Conservation (phyloP, 2,797 vertebrate genomes). For the Acipenser oxyrinchus region DNA sequence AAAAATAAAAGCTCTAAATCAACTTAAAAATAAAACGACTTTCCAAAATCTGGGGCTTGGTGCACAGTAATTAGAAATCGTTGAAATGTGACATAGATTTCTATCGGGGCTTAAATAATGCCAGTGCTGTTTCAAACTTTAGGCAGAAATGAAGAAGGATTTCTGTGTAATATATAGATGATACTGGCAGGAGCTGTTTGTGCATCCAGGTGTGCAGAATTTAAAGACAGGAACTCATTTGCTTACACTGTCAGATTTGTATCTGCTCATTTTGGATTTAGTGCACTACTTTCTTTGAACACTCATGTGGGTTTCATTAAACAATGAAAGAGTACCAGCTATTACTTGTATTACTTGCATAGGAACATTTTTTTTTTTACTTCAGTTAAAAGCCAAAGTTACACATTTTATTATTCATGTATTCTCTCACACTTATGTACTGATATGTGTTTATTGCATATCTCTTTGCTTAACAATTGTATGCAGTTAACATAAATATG, state of each 20-base stretch:
- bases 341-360: too few species aligned
- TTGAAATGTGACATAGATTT: conserved; percentile 7
- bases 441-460: too few species aligned
- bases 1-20: conserved; percentile 16
- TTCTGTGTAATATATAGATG: conserved; percentile 3
- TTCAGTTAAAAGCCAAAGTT: too few species aligned
- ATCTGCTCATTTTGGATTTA: background rate
- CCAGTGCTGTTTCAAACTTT: background rate
- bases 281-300: background rate
- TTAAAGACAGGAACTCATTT: background rate
- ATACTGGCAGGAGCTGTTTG: background rate
- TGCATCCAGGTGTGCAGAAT: conserved; percentile 1
- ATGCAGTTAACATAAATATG: too few species aligned
- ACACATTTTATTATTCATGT: too few species aligned
- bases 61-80: conserved; percentile 7
- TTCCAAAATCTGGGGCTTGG: conserved; percentile 2
- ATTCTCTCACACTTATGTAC: too few species aligned
- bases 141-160: background rate
- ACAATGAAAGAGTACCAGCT: too few species aligned
- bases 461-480: too few species aligned
- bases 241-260: conserved; percentile 7
- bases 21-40: conserved; percentile 6
- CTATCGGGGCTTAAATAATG: background rate
- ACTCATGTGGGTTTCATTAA: too few species aligned
- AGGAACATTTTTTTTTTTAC: too few species aligned